These are phyloP conservation scores for Phrynocephalus versicolor DNA, from an alignment of 2,113 vertebrate species.

Conservation along the genomic window DNA sequence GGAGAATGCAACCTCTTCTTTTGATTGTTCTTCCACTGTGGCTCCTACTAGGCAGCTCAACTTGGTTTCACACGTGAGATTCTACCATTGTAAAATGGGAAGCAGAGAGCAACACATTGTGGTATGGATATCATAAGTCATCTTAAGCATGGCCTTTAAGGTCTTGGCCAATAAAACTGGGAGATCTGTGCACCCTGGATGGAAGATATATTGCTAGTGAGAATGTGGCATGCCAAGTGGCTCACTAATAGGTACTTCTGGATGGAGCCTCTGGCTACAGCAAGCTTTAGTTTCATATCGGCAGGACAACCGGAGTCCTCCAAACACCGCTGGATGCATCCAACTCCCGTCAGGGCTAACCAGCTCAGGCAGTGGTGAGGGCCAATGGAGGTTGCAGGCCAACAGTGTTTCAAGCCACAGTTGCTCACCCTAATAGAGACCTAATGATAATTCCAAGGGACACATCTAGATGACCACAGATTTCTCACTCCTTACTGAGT, in stretches of 20 bases:
- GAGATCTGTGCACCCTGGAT: neutral
- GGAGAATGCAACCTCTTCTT: neutral
- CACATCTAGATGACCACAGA: no score
- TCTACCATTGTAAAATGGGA: neutral
- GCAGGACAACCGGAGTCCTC: no score
- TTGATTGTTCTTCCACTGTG: neutral
- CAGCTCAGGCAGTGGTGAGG: no score
- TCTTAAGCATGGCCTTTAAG: neutral
- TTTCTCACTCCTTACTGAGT: neutral
- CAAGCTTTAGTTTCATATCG: no score
- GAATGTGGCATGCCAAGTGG: neutral
- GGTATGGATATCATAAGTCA: neutral
- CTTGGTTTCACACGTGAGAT: neutral
- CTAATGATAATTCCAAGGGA: no score
- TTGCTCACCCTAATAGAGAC: no score
- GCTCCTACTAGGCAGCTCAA: neutral
- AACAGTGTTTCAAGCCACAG: no score
- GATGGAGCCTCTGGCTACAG: neutral
- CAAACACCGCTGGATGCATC: no score
- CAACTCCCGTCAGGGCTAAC: no score
- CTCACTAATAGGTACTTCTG: neutral
- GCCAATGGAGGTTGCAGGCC: no score
- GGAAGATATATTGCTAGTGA: neutral
- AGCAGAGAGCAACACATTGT: neutral
- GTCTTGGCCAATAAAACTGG: neutral